A percentile compares a stretch with the other conserved stretches of the same genome.
Conservation (phyloP, 1,140 invertebrate species). For the Scaptomyza montana region DNA sequence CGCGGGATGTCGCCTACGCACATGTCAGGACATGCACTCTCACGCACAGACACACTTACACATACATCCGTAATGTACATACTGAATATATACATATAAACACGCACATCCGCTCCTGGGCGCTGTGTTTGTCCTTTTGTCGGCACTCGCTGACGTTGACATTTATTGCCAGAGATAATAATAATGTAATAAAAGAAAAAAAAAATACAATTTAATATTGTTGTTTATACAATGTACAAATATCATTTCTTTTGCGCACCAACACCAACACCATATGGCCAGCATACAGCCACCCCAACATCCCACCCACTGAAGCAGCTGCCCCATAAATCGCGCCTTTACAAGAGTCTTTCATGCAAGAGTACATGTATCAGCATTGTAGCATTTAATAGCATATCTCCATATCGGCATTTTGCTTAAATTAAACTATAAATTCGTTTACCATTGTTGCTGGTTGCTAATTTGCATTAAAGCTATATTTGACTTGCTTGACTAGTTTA, state of each 20-base stretch:
- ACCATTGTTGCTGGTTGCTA: constrained; percentile 43
- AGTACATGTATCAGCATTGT: neutral
- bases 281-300: too few relatives aligned
- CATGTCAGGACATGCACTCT: constrained; percentile 21
- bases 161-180: constrained; percentile 83
- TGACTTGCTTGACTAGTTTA: constrained; percentile 31
- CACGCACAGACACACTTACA: constrained; percentile 23
- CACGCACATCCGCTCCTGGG: constrained; percentile 42
- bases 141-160: constrained; percentile 78
- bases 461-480: constrained; percentile 45
- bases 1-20: constrained; percentile 34
- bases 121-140: constrained; percentile 66
- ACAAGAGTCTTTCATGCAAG: constrained; percentile 6
- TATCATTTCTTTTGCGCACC: constrained; percentile 7
- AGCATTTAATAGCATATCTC: neutral
- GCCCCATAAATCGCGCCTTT: constrained; percentile 28
- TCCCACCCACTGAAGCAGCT: neutral
- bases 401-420: constrained; percentile 21
- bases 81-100: constrained; percentile 31
- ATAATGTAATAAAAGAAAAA: constrained; percentile 80
- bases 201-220: constrained; percentile 82
- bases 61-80: constrained; percentile 31
- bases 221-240: constrained; percentile 75
- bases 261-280: constrained; percentile 31
- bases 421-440: constrained; percentile 64